Percentiles rank a stretch among this genome's conserved stretches.
Evolutionary conservation across 2,797 vertebrate species (phyloP).

Genomic region (Sylvia borin): DNA sequence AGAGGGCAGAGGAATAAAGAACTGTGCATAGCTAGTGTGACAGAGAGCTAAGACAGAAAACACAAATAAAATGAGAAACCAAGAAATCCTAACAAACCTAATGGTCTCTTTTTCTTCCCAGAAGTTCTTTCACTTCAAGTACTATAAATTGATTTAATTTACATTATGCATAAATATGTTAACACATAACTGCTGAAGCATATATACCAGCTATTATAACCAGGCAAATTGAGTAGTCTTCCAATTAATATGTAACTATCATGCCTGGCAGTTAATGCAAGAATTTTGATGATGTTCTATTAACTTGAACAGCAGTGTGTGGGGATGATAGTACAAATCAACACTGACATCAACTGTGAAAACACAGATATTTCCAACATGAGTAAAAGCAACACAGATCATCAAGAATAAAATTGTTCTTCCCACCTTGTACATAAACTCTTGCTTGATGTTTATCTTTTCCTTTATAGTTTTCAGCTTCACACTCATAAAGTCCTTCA

Average conservation of each 20-base stretch:
- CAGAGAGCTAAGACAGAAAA: background rate
- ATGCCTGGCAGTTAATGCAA: background rate
- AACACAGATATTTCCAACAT: background rate
- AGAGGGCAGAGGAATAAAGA: background rate
- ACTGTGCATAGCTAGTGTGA: background rate
- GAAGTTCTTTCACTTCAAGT: background rate
- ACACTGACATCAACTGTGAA: background rate
- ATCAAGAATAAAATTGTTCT: background rate
- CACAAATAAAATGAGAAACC: background rate
- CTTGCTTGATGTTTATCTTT: constrained; percentile 87
- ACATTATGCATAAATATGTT: background rate
- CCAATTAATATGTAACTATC: background rate
- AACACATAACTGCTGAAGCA: background rate
- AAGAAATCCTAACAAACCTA: background rate
- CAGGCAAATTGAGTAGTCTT: background rate
- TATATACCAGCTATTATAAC: background rate
- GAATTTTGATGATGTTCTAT: background rate
- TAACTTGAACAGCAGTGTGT: background rate
- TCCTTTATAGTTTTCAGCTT: constrained; percentile 90
- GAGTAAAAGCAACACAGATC: background rate
- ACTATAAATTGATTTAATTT: background rate
- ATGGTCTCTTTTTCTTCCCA: background rate
- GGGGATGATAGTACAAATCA: background rate
- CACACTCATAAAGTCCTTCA: constrained; percentile 89
- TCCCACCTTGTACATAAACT: constrained; percentile 89